Base-by-base conservation (phyloP, 1,140 invertebrate genomes). In the Drosophila pseudoobscura region DNA sequence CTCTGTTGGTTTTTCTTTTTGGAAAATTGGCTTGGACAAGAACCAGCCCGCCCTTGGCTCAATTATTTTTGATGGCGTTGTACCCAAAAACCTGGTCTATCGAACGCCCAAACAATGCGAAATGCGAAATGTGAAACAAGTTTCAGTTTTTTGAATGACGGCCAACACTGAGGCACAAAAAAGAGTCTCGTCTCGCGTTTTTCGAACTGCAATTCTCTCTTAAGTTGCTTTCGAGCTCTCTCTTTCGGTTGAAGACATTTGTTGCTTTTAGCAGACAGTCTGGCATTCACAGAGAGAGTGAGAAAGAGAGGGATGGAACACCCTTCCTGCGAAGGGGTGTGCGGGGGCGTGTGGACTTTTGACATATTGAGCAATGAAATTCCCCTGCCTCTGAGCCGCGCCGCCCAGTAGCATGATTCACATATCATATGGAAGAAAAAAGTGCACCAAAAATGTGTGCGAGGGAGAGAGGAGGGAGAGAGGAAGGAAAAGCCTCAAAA, bases 21-120 rank as follows among this genome's bases (percentile, higher is more conserved):
- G 41, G 57, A 59, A 54, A 64, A 85, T 84, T 76, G 66, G 76
- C 71, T 50, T 46, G 60, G 57, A 59, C 44, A 51, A 68, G 64
- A 87, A 88, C 83, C 59, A 69, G 83, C 78, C 83, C 83, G 83
- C 83, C 83, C 83, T 87, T 87, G 83, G 84, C 75, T 88, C 72
- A 73, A 87, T 88, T 89, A 71, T 62, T 71, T 75, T 60, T 75
- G 61, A 20, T 20, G 55, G 65, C 49, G 58, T 71, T 71, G 35
- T 13, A 39, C 35, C 35, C 35, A 11, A 39, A 45, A 43, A 62
- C 24, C 46, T 43, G 46, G 47, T 53, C 70, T 64, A 66, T 75
- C 65, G 51, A 66, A 88, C 78, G 71, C 71, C 73, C 72, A 75
- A 75, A 56, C 64, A 75, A 58, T 68, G 26, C 60, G 45, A 77